A percentile compares a stretch with the other conserved stretches of the same genome.
Conservation (phyloP, 2,113 vertebrate species). For the Agapornis roseicollis region DNA sequence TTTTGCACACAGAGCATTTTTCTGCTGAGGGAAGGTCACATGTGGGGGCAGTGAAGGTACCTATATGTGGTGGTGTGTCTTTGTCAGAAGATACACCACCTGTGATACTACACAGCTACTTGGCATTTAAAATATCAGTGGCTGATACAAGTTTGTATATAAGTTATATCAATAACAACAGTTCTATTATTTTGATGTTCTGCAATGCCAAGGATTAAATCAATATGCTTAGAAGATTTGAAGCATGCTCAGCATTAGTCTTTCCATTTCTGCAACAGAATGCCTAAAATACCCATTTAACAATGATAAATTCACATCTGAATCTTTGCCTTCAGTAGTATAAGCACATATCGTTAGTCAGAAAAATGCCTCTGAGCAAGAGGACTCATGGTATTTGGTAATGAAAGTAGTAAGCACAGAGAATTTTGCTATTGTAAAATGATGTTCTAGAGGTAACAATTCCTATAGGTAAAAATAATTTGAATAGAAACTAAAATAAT, state of each 20-base stretch:
- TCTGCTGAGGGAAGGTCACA: background rate
- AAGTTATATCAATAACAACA: background rate
- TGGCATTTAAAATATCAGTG: background rate
- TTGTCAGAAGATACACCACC: background rate
- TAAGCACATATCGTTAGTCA: background rate
- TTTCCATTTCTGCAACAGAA: background rate
- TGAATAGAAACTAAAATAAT: background rate
- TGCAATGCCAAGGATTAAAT: background rate
- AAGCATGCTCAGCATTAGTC: background rate
- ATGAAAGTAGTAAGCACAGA: constrained; percentile 23
- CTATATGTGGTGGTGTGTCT: background rate
- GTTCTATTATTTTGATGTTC: background rate
- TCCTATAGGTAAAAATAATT: background rate
- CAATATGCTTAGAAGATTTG: background rate
- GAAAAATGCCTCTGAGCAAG: background rate
- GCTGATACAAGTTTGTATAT: background rate
- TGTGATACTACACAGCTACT: background rate
- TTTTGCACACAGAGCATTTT: background rate
- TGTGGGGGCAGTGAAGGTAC: background rate
- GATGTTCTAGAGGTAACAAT: background rate
- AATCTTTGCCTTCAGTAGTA: background rate
- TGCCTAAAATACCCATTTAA: background rate
- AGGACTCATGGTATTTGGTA: background rate
- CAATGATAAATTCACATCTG: background rate
- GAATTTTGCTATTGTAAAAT: background rate